Percentiles rank a stretch among this genome's conserved stretches.
phyloP scores from a whole-genome alignment of 2,113 vertebrate species.

The Otus sunia region DNA sequence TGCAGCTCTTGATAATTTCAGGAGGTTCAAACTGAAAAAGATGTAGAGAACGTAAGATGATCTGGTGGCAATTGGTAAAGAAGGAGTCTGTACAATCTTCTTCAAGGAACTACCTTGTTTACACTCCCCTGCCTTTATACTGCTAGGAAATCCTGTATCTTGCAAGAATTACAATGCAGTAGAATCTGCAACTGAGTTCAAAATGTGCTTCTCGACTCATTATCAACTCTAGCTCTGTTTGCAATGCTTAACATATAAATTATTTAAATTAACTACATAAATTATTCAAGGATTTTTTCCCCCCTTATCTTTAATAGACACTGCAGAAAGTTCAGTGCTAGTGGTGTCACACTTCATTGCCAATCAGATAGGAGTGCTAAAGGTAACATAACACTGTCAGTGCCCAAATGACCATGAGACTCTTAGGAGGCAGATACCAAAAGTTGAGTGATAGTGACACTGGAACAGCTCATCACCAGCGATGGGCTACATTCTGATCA shows the following conservation, averaged over 20 bases:
- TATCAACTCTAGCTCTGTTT: slow-evolving; percentile 67
- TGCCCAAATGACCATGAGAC: not conserved
- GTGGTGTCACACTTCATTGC: slow-evolving; percentile 27
- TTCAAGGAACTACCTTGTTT: slow-evolving; percentile 36
- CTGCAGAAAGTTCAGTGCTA: slow-evolving; percentile 53
- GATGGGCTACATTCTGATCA: not conserved
- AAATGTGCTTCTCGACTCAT: slow-evolving; percentile 53
- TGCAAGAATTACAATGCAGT: slow-evolving; percentile 47
- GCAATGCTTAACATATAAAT: slow-evolving; percentile 71
- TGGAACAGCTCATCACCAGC: not conserved
- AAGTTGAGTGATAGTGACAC: not conserved
- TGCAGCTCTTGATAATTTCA: not conserved
- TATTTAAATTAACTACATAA: slow-evolving; percentile 72
- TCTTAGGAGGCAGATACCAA: not conserved
- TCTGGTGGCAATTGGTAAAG: not conserved
- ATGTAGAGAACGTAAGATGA: not conserved
- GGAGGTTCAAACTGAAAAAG: not conserved
- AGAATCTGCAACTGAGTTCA: slow-evolving; percentile 57
- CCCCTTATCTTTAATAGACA: slow-evolving; percentile 60
- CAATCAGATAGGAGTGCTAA: slow-evolving; percentile 37
- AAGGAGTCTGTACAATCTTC: not conserved
- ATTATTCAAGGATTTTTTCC: slow-evolving; percentile 54
- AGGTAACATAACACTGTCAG: not conserved
- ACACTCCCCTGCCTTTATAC: not conserved
- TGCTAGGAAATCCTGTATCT: slow-evolving; percentile 27